Conservation (phyloP, 1,140 invertebrate genomes). For the Orius laevigatus region DNA sequence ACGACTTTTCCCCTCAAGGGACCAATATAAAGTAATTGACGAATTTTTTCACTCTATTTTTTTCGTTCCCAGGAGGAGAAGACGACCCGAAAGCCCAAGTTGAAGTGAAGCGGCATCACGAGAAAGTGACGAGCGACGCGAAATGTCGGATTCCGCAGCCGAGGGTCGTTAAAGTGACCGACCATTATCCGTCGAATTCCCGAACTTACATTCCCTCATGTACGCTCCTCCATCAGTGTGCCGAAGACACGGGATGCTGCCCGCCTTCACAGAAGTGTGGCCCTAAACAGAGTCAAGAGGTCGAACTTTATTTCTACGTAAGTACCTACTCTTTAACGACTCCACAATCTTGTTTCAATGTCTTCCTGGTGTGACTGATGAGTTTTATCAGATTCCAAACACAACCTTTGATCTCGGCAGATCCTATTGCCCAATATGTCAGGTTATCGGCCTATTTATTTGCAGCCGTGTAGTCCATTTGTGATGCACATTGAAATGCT, state of each 20-base stretch:
- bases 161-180: constrained; percentile 40
- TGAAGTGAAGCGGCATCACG: constrained; percentile 37
- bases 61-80: background rate
- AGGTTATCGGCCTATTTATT: too few relatives aligned
- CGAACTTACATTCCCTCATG: constrained; percentile 55
- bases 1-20: too few relatives aligned
- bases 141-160: constrained; percentile 42
- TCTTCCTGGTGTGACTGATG: background rate
- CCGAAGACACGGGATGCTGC: constrained; percentile 64
- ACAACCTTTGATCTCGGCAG: background rate
- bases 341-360: constrained; percentile 10
- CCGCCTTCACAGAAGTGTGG: constrained; percentile 42
- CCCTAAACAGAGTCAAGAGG: constrained; percentile 40
- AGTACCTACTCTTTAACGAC: constrained; percentile 27
- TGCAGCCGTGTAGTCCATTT: too few relatives aligned
- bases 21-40: too few relatives aligned
- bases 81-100: constrained; percentile 9
- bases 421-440: background rate
- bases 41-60: too few relatives aligned
- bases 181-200: constrained; percentile 45
- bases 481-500: background rate
- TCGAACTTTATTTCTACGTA: constrained; percentile 55
- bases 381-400: background rate
- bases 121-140: constrained; percentile 37
- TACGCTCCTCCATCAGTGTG: constrained; percentile 53